Base-by-base conservation (phyloP, 2,113 vertebrate species). In the Myiagra hebetior region DNA sequence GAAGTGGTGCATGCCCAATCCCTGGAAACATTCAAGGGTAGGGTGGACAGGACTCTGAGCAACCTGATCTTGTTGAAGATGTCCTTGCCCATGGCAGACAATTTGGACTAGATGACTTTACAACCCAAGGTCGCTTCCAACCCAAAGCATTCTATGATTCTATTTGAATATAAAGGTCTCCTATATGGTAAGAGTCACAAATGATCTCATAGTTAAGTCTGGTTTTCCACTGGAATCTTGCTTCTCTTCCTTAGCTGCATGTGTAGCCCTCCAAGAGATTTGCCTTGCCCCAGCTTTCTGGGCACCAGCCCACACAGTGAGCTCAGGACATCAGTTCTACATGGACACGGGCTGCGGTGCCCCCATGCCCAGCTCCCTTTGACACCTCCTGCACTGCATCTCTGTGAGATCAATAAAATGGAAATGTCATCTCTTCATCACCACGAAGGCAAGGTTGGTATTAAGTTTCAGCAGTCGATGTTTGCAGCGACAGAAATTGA, bases 351-450 rank as follows among this genome's bases (percentile, higher is more conserved):
- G 18, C 59, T 77, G 46, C 0, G 0, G 11, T 59, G 80, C 37
- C 46, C 41, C 30, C 0, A 0, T 46, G 27, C 52, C 42, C 56
- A 5, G 0, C 60, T 80, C 15, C 60, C 53, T 73, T 28, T 21
- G 47, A 77, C 44, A 90, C 11, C 0, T 3, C 47, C 69, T 78
- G 60, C 9, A 6, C 76, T 31, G 74, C 3, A 2, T 37, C 41
- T 85, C 84, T 65, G 62, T 44, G 9, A 86, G 88, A 93, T 94
- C 96, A 94, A 87, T 94, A 93, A 92, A 81, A 96, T 89, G 90
- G 88, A 94, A 96, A 90, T 92, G 90, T 94, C 95, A 94, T 84
- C 82, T 95, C 95, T 93, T 93, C 95, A 94, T 95, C 96, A 95
- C 81, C 56, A 31, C 3, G 0, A 74, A 88, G 55, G 47, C 24